Base-by-base conservation (phyloP, 1,140 invertebrate genomes). In the Atta texana region DNA sequence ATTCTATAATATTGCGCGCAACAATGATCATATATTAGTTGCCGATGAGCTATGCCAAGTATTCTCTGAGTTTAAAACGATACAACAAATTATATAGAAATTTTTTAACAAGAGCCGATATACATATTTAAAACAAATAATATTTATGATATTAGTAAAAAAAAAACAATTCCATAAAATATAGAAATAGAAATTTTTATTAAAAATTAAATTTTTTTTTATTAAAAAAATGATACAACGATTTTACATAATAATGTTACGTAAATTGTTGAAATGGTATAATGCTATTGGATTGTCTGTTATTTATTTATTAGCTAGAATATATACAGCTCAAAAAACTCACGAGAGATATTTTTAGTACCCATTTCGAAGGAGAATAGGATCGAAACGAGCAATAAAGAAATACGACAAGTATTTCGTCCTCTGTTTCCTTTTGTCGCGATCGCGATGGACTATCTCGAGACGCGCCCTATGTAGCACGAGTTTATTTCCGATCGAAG, bases 401-500 rank as follows among this genome's bases (percentile, higher is more conserved):
- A 75, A 75, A 75, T 75, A 82, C 68, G 66, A 82, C 55, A 82
- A 82, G 68, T 49, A 82, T 59, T 39, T 69, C 66, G 61, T 69
- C 8, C 14, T 61, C 7, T 49, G 39, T 51, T 84, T 75, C 39
- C 80, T 84, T 84, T 84, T 75, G 80, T 84, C 69, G 21, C 68
- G 71, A 16, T 24, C 31, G 51, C 51, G 78, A 72, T 49, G 68
- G 80, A 61, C 80, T 74, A 84, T 84, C 69, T 84, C 44, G 39
- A 84, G 63, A n/a, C 44, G 55, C 24, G 14, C 44, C 28, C 39
- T 75, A 74, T 28, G 69, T 84, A 75, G 39, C 18, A 5, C 28
- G 69, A 31, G 68, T 84, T 84, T 84, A 84, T 84, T 84, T 84
- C 80, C 80, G 80, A 49, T 68, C 5, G 80, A 84, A 74, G 39